Base-by-base conservation (phyloP, 30 jellyfish, hydroid and myxozoan species). In the Sanderia malayensis region DNA sequence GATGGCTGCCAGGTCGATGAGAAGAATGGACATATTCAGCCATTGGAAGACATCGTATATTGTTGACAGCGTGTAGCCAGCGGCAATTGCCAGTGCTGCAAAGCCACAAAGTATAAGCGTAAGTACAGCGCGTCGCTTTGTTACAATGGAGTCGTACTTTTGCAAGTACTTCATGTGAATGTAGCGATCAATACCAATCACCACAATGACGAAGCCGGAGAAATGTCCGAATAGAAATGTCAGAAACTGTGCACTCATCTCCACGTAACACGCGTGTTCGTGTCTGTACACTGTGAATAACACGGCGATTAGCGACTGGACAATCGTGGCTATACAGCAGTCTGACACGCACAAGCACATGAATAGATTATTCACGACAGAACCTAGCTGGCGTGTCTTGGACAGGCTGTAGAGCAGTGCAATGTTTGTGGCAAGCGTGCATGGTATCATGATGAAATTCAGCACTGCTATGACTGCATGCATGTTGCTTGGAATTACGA, bases 101-200 rank as follows among this genome's bases (percentile, higher is more conserved):
- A 59, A 22, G 31, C 0, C 47, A 1, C 69, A 58, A 24, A 24
- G 7, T 11, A 20, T 46, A 24, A 45, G 28, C 44, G 60, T 17
- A 9, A 61, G 32, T 1, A 30, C 26, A 32, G 86, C 86, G 6
- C 86, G 62, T 29, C 49, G 37, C 1, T 44, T 58, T 2, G 78
- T 74, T 52, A 74, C 60, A 44, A 74, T 58, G 58, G 78, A 26
- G 10, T 59, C 70, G 60, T 74, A 74, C 33, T 52, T 59, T 37
- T 74, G 76, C 34, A 74, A 55, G 86, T 74, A 74, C 79, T 74
- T 74, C 86, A 74, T 74, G 53, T 74, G 86, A 4, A 74, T 26
- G 47, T 61, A 74, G 2, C 86, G 41, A 52, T 74, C 86, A 26
- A 74, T 37, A 15, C 78, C 86, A 62, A 74, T 60, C 7, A 70